Percentiles rank a stretch among this genome's conserved stretches.
Conservation (phyloP, 2,113 vertebrate genomes). For the Anas platyrhynchos region DNA sequence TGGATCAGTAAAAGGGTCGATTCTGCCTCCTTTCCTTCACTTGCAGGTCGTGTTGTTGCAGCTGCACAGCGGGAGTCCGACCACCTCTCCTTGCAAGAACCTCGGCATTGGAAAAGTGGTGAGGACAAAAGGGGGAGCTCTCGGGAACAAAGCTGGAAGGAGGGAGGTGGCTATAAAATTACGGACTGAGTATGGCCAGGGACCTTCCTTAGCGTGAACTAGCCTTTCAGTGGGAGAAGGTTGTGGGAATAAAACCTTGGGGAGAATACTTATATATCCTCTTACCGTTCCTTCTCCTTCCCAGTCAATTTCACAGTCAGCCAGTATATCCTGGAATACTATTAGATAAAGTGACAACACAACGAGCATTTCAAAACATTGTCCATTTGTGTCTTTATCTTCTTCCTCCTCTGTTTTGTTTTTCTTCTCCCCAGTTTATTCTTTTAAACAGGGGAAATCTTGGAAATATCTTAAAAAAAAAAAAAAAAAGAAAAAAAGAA, state of each 20-base stretch:
- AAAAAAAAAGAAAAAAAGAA: background rate
- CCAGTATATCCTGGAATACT: background rate
- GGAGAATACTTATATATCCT: background rate
- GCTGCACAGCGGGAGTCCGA: background rate
- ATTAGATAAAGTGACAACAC: background rate
- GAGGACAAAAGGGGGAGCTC: background rate
- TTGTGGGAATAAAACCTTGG: background rate
- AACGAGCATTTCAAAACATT: background rate
- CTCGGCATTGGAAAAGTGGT: background rate
- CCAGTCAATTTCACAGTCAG: background rate
- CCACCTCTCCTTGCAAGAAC: background rate
- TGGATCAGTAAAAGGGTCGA: background rate
- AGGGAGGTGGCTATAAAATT: background rate
- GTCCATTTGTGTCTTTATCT: background rate
- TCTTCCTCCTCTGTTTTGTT: background rate
- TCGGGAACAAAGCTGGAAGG: accelerated
- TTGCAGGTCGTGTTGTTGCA: background rate
- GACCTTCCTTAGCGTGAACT: background rate
- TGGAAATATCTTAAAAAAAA: no score
- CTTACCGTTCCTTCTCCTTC: background rate
- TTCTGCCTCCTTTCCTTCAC: background rate
- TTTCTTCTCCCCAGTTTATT: background rate
- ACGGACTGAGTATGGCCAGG: accelerated
- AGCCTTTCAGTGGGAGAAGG: background rate
- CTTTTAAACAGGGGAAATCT: background rate